phyloP scores from a whole-genome alignment of 2,888 invertebrate species.

The Perizoma affinitatum region DNA sequence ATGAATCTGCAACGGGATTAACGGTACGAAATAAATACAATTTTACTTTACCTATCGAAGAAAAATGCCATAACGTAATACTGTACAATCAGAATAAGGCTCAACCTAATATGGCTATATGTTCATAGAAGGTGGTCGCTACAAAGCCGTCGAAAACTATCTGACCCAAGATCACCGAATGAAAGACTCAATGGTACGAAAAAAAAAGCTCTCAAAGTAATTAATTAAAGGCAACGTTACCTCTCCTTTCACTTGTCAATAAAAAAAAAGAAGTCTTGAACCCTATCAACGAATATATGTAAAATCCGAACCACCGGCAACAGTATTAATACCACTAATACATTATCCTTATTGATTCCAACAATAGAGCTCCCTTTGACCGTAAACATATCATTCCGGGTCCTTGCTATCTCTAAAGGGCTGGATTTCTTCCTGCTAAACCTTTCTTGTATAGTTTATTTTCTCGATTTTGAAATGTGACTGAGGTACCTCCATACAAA shows the following conservation, averaged over 20 bases:
- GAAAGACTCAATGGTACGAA: background rate
- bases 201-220: background rate
- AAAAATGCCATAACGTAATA: too few relatives aligned
- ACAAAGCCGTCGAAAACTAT: background rate
- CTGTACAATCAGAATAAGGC: too few relatives aligned
- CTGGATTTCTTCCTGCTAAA: conserved; percentile 69
- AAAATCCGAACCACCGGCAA: conserved; percentile 48
- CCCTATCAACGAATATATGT: conserved; percentile 15
- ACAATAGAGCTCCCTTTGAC: conserved; percentile 70
- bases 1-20: background rate
- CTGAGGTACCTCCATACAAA: background rate
- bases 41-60: too few relatives aligned
- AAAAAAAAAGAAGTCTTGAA: conserved; percentile 17
- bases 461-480: conserved; percentile 67
- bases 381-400: conserved; percentile 67
- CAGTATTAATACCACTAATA: conserved; percentile 76
- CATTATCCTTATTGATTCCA: conserved; percentile 73
- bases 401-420: conserved; percentile 65
- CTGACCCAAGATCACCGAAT: background rate
- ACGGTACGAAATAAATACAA: background rate
- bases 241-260: conserved; percentile 6
- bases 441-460: conserved; percentile 80
- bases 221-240: conserved; percentile 2
- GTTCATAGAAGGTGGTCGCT: background rate
- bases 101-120: background rate